These are phyloP conservation scores for Clarias laeviceps DNA, from an alignment of 2,797 vertebrate genomes.

Conservation along the genomic window DNA sequence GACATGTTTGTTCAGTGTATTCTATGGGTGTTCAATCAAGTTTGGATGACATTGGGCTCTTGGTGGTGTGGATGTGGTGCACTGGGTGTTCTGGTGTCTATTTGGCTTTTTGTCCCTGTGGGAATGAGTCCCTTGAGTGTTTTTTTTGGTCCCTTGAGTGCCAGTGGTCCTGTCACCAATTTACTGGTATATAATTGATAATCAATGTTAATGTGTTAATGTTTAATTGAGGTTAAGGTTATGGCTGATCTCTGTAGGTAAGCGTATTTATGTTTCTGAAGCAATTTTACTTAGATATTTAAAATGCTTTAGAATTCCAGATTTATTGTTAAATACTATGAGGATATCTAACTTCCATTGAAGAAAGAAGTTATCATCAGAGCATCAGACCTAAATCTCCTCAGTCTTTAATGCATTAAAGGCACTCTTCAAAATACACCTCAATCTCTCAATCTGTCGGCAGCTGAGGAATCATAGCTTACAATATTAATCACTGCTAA, in stretches of 20 bases:
- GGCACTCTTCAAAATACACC: constrained; percentile 13
- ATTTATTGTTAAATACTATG: background rate
- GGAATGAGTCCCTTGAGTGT: too few species aligned
- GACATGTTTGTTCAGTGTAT: too few species aligned
- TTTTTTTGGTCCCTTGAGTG: too few species aligned
- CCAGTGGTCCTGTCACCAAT: too few species aligned
- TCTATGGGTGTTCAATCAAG: too few species aligned
- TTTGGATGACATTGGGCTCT: too few species aligned
- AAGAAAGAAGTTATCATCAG: constrained; percentile 43
- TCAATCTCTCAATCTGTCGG: constrained; percentile 46
- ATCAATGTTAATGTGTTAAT: too few species aligned
- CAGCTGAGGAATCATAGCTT: constrained; percentile 24
- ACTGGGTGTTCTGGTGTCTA: too few species aligned
- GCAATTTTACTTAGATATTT: background rate
- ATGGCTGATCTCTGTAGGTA: background rate
- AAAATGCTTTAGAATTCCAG: background rate
- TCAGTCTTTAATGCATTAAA: constrained; percentile 13
- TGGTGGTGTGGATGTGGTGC: too few species aligned
- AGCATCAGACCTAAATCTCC: constrained; percentile 43
- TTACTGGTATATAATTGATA: too few species aligned
- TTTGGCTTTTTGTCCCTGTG: too few species aligned
- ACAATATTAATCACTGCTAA: constrained; percentile 35
- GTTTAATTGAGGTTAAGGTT: too few species aligned
- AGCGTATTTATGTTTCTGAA: background rate
- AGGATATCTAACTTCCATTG: constrained; percentile 13